phyloP scores from a whole-genome alignment of 2,797 vertebrate species.

The Clarias fuscus region DNA sequence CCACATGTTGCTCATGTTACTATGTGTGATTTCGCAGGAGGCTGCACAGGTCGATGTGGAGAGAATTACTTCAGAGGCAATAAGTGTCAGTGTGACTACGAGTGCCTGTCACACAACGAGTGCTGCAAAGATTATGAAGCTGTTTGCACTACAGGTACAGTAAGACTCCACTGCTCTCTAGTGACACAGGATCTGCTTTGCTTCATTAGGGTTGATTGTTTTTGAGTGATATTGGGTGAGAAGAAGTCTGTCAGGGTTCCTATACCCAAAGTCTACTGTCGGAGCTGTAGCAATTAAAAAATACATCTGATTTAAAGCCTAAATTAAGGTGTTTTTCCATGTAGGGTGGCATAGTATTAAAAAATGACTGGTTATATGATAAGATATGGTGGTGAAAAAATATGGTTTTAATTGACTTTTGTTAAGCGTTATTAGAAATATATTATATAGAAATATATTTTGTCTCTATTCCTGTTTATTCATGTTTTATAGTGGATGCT shows the following conservation, averaged over 20 bases:
- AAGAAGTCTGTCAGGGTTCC: background rate
- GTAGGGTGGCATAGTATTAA: background rate
- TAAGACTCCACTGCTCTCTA: constrained; percentile 62
- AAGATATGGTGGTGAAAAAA: background rate
- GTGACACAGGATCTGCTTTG: background rate
- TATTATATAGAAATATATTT: background rate
- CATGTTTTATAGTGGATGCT: background rate
- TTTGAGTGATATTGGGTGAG: background rate
- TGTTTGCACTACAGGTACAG: constrained; percentile 79
- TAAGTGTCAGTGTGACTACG: constrained; percentile 90
- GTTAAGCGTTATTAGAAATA: background rate
- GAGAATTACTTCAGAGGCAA: constrained; percentile 82
- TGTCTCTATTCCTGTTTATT: background rate
- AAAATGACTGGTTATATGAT: background rate
- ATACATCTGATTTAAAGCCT: background rate
- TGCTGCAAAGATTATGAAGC: constrained; percentile 89
- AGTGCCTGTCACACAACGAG: constrained; percentile 84
- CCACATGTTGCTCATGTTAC: background rate
- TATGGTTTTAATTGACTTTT: background rate
- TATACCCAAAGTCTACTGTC: background rate
- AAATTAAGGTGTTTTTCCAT: background rate
- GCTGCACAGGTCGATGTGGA: constrained; percentile 89
- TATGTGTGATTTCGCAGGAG: constrained; percentile 59
- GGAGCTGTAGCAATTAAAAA: background rate
- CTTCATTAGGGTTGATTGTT: too few relatives aligned